Evolutionary conservation across 1,140 invertebrate genomes (phyloP).

Genomic region (Hermetia illucens): DNA sequence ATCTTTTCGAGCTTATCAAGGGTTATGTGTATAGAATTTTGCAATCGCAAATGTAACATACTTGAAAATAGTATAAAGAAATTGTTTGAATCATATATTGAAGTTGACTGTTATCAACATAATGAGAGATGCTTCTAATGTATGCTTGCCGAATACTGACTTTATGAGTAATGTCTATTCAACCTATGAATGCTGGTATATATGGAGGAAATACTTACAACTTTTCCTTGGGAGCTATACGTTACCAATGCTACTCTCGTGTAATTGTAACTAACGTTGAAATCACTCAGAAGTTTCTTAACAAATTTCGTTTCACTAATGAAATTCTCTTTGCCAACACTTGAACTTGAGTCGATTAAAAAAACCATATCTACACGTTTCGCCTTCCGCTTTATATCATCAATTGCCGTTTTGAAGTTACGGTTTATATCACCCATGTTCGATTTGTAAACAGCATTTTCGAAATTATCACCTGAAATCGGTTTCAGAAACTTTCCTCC

Average conservation of each 20-base stretch:
- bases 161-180: too few relatives aligned
- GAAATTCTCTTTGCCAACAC: constrained; percentile 51
- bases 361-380: constrained; percentile 45
- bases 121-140: neutral
- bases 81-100: neutral
- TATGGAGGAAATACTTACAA: constrained; percentile 31
- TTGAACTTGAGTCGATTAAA: constrained; percentile 52
- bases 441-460: constrained; percentile 3
- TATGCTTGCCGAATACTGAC: too few relatives aligned
- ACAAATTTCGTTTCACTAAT: constrained; percentile 55
- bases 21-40: too few relatives aligned
- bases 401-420: neutral
- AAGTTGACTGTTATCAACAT: neutral
- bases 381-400: constrained; percentile 2
- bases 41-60: too few relatives aligned
- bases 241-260: constrained; percentile 51
- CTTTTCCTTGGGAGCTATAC: constrained; percentile 44
- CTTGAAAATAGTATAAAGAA: neutral
- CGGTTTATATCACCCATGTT: neutral
- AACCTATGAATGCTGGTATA: too few relatives aligned
- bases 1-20: too few relatives aligned
- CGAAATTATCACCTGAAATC: too few relatives aligned
- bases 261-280: constrained; percentile 45
- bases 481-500: too few relatives aligned
- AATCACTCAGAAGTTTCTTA: constrained; percentile 52